These are phyloP conservation scores for Pangasianodon hypophthalmus DNA, from an alignment of 2,113 vertebrate species.

Conservation along the genomic window DNA sequence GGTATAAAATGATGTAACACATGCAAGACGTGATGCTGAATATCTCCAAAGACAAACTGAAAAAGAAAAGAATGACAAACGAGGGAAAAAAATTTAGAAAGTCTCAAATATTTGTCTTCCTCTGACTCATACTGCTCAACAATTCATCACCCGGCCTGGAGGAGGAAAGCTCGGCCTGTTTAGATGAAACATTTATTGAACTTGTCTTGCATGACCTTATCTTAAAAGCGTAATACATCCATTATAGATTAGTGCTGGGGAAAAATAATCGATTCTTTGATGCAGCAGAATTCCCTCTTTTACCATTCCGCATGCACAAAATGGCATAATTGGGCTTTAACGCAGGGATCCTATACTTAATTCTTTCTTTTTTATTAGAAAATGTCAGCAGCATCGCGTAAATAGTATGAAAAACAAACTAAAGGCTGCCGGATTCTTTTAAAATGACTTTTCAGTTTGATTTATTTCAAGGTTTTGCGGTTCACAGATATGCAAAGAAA, in stretches of 20 bases:
- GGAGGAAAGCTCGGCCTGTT: constrained; percentile 8
- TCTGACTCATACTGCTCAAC: not conserved
- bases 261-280: not conserved
- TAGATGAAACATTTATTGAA: constrained; percentile 13
- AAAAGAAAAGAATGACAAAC: not conserved
- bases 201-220: constrained; percentile 18
- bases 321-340: not conserved
- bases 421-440: not conserved
- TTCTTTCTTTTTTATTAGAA: not conserved
- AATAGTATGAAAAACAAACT: not conserved
- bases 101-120: not conserved
- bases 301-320: not conserved
- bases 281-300: not conserved
- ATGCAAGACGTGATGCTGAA: not conserved
- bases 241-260: not conserved
- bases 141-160: not conserved
- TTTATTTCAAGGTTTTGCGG: not conserved
- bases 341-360: not conserved
- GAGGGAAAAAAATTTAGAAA: not conserved
- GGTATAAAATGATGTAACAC: not conserved
- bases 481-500: not conserved
- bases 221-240: constrained; percentile 3
- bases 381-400: not conserved
- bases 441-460: not conserved
- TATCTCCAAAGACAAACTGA: not conserved